Conservation (phyloP, 2,113 vertebrate genomes). For the Struthidea cinerea region DNA sequence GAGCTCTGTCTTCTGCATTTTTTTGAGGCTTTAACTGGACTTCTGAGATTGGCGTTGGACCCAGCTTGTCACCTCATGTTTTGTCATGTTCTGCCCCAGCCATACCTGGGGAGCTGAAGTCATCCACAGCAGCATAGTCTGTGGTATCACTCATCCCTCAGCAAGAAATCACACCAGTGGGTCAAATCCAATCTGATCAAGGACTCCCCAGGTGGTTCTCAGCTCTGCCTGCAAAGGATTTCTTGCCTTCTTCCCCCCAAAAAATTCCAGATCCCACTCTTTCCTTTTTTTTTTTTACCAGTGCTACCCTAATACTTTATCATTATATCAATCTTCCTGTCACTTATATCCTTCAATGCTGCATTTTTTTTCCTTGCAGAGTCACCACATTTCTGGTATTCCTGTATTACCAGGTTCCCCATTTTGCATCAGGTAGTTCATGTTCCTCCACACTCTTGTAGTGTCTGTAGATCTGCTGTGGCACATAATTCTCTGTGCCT, state of each 20-base stretch:
- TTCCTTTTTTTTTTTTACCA: not conserved
- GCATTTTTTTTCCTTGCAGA: not conserved
- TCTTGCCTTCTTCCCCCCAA: not conserved
- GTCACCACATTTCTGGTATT: not conserved
- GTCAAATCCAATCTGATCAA: not conserved
- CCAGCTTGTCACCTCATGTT: not conserved
- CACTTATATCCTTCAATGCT: not conserved
- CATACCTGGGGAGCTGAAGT: not conserved
- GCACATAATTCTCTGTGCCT: not conserved
- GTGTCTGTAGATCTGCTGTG: not conserved
- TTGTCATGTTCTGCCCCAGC: not conserved
- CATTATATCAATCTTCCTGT: not conserved
- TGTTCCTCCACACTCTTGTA: not conserved
- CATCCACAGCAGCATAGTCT: not conserved
- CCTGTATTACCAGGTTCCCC: not conserved
- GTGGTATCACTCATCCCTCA: not conserved
- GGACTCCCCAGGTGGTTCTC: not conserved
- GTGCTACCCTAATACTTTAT: not conserved
- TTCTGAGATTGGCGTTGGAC: not conserved
- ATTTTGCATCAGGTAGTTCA: not conserved
- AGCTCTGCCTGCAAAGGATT: not conserved
- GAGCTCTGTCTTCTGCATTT: not conserved
- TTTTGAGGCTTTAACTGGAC: not conserved
- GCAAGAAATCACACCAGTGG: not conserved
- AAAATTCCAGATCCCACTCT: not conserved